phyloP scores from a whole-genome alignment of 2,888 invertebrate species.

The Chrysolina haemoptera region DNA sequence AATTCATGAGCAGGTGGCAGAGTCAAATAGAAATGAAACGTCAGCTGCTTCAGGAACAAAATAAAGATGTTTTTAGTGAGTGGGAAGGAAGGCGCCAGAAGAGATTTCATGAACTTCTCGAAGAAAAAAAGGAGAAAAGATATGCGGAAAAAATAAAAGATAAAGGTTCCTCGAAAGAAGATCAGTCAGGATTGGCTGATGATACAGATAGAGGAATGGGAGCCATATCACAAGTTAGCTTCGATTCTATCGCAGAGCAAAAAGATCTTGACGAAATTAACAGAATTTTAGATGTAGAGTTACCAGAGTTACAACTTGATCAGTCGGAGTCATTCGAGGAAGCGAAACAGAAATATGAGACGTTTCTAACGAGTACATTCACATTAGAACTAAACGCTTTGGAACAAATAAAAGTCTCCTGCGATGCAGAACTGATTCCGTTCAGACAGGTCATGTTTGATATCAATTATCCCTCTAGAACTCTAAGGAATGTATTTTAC shows the following conservation, averaged over 20 bases:
- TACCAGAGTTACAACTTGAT: constrained; percentile 70
- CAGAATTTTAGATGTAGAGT: constrained; percentile 60
- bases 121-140: constrained; percentile 59
- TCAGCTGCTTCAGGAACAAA: constrained; percentile 52
- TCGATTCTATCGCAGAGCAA: constrained; percentile 71
- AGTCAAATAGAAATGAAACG: constrained; percentile 65
- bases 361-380: constrained; percentile 70
- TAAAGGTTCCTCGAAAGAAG: constrained; percentile 28
- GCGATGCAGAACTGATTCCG: constrained; percentile 70
- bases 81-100: constrained; percentile 59
- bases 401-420: constrained; percentile 66
- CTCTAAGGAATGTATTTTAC: constrained; percentile 60
- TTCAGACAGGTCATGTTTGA: constrained; percentile 68
- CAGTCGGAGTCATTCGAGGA: constrained; percentile 72
- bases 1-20: constrained; percentile 62
- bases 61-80: constrained; percentile 49
- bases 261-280: constrained; percentile 70
- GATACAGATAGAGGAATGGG: constrained; percentile 42
- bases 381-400: constrained; percentile 70
- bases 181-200: constrained; percentile 39
- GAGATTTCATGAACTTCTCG: constrained; percentile 60
- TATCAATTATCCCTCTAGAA: constrained; percentile 63
- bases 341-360: constrained; percentile 69
- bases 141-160: constrained; percentile 55
- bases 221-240: constrained; percentile 60